These are phyloP conservation scores for Holacanthella duospinosa DNA, from an alignment of 2,888 invertebrate species.

Conservation along the genomic window DNA sequence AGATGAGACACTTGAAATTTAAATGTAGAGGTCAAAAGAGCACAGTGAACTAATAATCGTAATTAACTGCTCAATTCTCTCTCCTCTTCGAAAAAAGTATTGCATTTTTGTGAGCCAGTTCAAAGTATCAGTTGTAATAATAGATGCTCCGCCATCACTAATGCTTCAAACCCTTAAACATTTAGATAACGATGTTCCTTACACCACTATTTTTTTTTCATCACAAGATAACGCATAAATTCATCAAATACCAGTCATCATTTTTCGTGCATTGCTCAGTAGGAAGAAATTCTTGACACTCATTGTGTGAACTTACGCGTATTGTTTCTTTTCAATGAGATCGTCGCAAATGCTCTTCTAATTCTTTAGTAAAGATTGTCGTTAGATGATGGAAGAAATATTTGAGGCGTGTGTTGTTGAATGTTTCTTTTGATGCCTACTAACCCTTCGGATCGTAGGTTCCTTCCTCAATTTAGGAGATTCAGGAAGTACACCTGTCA, in stretches of 20 bases:
- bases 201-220: not conserved
- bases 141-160: not conserved
- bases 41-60: not conserved
- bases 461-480: constrained; percentile 58
- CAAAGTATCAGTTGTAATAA: not conserved
- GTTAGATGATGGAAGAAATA: constrained; percentile 8
- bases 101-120: not conserved
- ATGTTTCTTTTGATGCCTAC: constrained; percentile 29
- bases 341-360: not conserved
- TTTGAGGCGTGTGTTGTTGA: constrained; percentile 15
- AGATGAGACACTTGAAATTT: not conserved
- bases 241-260: not conserved
- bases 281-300: no score
- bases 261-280: no score
- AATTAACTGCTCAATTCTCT: constrained; percentile 2
- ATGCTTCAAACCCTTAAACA: not conserved
- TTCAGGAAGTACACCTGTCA: constrained; percentile 86
- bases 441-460: constrained; percentile 39
- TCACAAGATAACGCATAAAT: not conserved
- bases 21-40: not conserved
- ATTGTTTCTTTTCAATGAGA: not conserved
- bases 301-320: no score
- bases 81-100: not conserved
- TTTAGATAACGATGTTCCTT: not conserved
- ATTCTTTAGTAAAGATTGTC: not conserved